Evolutionary conservation across 2,888 invertebrate species (phyloP), one percentile per base, ranked within the genome.

Genomic region (Timema cristinae): DNA sequence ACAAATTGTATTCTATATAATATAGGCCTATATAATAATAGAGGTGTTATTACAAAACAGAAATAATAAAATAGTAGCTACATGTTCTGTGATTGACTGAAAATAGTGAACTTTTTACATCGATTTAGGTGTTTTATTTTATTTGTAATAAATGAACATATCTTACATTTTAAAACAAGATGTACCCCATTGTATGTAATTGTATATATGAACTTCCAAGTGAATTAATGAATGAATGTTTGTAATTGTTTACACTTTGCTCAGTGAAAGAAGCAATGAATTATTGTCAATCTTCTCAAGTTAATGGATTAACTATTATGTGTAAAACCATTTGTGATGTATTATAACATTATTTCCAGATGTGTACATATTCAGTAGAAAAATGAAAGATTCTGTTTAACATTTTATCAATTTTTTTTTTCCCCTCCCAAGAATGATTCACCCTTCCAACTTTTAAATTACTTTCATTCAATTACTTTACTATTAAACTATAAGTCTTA

Each of bases 81-180:
- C 52, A 68, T 68, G 72, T 61, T 72, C 72, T 68, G 70, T 68
- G 71, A 71, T 71, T 66, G 51, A 66, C 48, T 66, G 48, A 51
- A 49, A 66, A 69, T 52, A 67, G 67, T 69, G 63, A 72, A 73
- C 71, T 73, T 73, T 73, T 71, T 69, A 73, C 73, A 73, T 73
- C 71, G 71, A 73, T 68, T 73, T 73, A 50, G 63, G 32, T 63
- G 47, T 63, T 63, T 32, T 48, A 63, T 63, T 63, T 63, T 48
- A 63, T 63, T 63, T 63, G 63, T 63, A 63, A 48, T 48, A 63
- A 63, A 63, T 48, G 63, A 63, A 63, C 63, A 63, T 63, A 63
- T 63, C 63, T 48, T 63, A 68, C n/a, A 54, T 52, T 68, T 32
- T 63, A 63, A 32, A 63, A 63, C 16, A 48, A 48, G 63, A 63